Conservation (phyloP, 2,888 invertebrate species). For the Leucophora obtusa region DNA sequence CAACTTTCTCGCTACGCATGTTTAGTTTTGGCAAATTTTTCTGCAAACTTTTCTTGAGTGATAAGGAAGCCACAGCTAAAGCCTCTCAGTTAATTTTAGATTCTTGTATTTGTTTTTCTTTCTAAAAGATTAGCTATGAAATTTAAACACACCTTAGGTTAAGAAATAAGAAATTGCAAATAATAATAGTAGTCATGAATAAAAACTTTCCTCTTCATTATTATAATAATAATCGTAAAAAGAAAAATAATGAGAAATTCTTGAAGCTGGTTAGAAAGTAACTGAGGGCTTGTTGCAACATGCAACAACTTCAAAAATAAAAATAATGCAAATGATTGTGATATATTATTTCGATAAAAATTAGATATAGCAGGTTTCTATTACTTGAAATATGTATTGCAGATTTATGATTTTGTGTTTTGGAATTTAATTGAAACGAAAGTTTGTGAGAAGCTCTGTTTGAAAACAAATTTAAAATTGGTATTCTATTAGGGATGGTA, state of each 20-base stretch:
- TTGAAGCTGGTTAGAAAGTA: slow-evolving; percentile 51
- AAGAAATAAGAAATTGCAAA: neutral
- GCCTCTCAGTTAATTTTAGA: neutral
- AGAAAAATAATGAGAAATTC: slow-evolving; percentile 24
- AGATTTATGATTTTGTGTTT: neutral
- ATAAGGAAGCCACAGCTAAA: neutral
- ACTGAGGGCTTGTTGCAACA: slow-evolving; percentile 41
- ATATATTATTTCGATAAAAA: neutral
- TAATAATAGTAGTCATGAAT: neutral
- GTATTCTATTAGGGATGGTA: too few species aligned
- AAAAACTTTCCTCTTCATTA: slow-evolving; percentile 51
- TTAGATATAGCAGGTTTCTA: neutral
- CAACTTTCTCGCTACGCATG: slow-evolving; percentile 57
- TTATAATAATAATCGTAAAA: slow-evolving; percentile 8
- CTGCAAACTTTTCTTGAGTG: neutral
- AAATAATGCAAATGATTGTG: too few species aligned
- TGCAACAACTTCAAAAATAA: neutral
- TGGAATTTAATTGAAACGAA: neutral
- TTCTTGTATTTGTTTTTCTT: neutral
- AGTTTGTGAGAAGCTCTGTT: neutral
- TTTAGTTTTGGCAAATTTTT: slow-evolving; percentile 42
- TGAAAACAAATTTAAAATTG: neutral
- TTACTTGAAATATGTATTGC: neutral
- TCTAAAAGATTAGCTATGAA: slow-evolving; percentile 31
- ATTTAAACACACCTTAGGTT: slow-evolving; percentile 43